Evolutionary conservation across 2,113 vertebrate species (phyloP).

Genomic region (Ailuropoda melanoleuca): DNA sequence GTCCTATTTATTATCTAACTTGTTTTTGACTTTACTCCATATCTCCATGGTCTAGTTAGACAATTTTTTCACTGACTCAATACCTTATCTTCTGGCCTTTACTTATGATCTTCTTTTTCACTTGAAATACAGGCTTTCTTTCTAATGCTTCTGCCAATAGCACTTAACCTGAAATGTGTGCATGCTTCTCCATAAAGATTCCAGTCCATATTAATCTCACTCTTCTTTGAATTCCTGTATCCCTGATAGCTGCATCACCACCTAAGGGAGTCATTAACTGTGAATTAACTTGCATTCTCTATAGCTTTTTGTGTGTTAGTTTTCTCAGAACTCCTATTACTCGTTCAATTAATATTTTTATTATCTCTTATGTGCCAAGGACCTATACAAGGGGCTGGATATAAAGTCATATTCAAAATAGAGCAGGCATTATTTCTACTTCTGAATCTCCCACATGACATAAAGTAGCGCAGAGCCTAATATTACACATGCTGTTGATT

Average conservation of each 20-base stretch:
- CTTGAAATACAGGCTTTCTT: neutral
- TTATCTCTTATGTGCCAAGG: neutral
- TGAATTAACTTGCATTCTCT: neutral
- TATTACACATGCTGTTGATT: neutral
- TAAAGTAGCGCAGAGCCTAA: neutral
- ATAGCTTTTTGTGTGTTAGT: neutral
- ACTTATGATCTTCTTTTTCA: neutral
- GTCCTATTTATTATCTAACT: neutral
- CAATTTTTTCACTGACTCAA: neutral
- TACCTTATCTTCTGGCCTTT: neutral
- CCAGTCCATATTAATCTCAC: neutral
- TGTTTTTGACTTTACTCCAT: neutral
- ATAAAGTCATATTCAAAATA: neutral
- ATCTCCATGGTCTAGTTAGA: neutral
- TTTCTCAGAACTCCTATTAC: neutral
- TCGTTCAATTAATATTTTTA: neutral
- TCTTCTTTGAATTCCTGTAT: neutral
- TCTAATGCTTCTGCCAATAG: no score
- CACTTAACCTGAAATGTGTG: neutral
- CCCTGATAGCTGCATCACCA: neutral
- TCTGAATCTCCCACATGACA: neutral
- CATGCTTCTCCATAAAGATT: neutral
- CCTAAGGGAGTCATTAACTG: neutral
- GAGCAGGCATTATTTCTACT: neutral
- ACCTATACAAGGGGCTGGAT: neutral